A percentile compares a stretch with the other conserved stretches of the same genome.
Conservation (phyloP, 2,113 vertebrate species). For the Kryptolebias marmoratus region DNA sequence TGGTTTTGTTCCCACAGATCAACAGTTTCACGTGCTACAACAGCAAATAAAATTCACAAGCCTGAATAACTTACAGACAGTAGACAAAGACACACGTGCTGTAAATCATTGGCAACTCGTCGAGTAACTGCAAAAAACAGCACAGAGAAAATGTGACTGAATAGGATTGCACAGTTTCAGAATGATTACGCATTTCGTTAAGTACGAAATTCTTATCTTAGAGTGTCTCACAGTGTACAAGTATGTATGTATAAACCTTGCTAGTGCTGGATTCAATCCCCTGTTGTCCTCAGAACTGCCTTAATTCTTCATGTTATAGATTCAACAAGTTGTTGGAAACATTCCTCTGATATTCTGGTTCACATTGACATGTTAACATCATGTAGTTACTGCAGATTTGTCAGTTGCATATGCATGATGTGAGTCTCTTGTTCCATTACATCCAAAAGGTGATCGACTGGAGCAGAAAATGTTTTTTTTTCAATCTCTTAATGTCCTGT, state of each 20-base stretch:
- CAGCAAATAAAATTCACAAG: conserved; percentile 6
- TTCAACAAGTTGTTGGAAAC: too few relatives aligned
- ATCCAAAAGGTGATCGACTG: too few relatives aligned
- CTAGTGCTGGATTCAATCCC: too few relatives aligned
- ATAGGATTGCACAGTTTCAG: not conserved
- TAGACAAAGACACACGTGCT: conserved; percentile 97
- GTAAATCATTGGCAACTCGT: conserved; percentile 99
- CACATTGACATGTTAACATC: too few relatives aligned
- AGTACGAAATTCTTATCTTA: not conserved
- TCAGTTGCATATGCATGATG: too few relatives aligned
- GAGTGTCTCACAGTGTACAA: not conserved
- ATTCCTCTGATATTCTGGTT: too few relatives aligned
- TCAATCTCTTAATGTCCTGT: too few relatives aligned
- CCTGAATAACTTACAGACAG: conserved; percentile 91
- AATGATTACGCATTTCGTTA: not conserved
- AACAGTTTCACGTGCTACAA: not conserved
- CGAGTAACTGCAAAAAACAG: conserved; percentile 86
- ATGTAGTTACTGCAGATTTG: too few relatives aligned
- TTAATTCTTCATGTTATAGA: too few relatives aligned
- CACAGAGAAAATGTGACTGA: conserved; percentile 8
- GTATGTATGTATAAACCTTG: not conserved
- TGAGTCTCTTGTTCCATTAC: too few relatives aligned
- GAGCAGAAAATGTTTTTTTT: too few relatives aligned
- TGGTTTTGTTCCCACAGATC: not conserved
- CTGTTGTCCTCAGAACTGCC: too few relatives aligned